These are phyloP conservation scores for Cavia porcellus DNA, from an alignment of 2,113 vertebrate species.

Conservation along the genomic window DNA sequence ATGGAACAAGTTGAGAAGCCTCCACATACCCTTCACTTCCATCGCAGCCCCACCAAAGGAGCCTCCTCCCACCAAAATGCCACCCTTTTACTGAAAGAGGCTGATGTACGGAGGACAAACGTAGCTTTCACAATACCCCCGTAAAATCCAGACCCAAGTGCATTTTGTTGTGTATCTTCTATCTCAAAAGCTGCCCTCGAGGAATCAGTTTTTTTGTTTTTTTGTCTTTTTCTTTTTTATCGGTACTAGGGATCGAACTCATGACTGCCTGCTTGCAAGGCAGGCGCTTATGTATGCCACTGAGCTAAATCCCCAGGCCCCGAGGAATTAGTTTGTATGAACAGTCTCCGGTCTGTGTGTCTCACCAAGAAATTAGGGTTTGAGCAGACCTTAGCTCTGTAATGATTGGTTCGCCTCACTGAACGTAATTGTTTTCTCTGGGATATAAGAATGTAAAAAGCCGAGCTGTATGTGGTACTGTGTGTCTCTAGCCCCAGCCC, in stretches of 20 bases:
- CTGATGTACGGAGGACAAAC: neutral
- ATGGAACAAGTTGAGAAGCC: neutral
- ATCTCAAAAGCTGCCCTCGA: neutral
- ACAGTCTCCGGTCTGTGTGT: neutral
- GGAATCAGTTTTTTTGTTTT: neutral
- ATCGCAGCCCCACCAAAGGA: neutral
- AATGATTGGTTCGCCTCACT: neutral
- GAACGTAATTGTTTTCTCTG: neutral
- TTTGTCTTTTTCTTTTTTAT: no score
- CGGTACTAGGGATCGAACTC: no score
- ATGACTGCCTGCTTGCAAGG: no score
- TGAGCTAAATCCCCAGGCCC: neutral
- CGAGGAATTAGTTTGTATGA: neutral
- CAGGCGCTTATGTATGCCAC: no score
- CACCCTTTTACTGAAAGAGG: slow-evolving; percentile 43
- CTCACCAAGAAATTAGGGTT: neutral
- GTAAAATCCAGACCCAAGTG: neutral
- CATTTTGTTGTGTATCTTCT: neutral
- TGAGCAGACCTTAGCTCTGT: neutral
- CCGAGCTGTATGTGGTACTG: neutral
- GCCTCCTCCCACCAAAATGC: neutral
- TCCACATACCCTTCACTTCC: neutral
- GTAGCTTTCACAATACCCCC: neutral
- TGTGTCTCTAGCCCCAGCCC: neutral
- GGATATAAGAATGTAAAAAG: neutral